Percentiles rank a stretch among this genome's conserved stretches.
Evolutionary conservation across 2,888 invertebrate species (phyloP).

Genomic region (Cephalotes varians): DNA sequence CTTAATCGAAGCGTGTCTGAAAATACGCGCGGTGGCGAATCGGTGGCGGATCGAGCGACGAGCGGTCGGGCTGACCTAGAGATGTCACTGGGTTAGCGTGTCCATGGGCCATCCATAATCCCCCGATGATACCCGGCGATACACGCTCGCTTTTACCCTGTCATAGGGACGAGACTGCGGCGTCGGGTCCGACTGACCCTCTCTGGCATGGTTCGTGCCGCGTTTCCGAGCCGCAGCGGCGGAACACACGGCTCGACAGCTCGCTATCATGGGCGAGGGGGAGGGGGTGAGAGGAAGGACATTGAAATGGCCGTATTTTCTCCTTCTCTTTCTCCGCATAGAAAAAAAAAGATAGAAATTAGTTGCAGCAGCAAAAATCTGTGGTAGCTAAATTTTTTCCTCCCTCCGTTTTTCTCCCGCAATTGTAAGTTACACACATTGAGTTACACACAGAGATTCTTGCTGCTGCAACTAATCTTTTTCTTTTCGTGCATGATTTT

Average conservation of each 20-base stretch:
- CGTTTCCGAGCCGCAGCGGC: conserved; percentile 15
- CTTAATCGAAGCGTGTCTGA: conserved; percentile 15
- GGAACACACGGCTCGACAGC: conserved; percentile 69
- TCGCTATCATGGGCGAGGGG: conserved; percentile 66
- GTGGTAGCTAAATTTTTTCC: too few species aligned
- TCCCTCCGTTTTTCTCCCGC: too few species aligned
- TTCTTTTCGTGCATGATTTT: too few species aligned
- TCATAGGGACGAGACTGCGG: conserved; percentile 34
- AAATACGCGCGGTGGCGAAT: not conserved
- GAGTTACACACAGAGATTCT: too few species aligned
- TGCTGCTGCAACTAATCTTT: too few species aligned
- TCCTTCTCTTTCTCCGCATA: not conserved
- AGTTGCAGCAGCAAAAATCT: too few species aligned
- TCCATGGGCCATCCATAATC: conserved; percentile 83
- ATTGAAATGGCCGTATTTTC: not conserved
- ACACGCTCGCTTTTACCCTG: conserved; percentile 73
- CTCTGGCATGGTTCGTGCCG: not conserved
- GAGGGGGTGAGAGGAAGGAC: conserved; percentile 14
- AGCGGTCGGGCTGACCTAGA: conserved; percentile 81
- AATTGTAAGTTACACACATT: too few species aligned
- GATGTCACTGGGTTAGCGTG: conserved; percentile 85
- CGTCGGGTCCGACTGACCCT: conserved; percentile 34
- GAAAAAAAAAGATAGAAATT: too few species aligned
- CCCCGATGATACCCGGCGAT: conserved; percentile 72
- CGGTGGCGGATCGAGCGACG: conserved; percentile 30